A percentile compares a stretch with the other conserved stretches of the same genome.
Evolutionary conservation across 2,888 invertebrate genomes (phyloP).

Genomic region (Gerris lacustris): DNA sequence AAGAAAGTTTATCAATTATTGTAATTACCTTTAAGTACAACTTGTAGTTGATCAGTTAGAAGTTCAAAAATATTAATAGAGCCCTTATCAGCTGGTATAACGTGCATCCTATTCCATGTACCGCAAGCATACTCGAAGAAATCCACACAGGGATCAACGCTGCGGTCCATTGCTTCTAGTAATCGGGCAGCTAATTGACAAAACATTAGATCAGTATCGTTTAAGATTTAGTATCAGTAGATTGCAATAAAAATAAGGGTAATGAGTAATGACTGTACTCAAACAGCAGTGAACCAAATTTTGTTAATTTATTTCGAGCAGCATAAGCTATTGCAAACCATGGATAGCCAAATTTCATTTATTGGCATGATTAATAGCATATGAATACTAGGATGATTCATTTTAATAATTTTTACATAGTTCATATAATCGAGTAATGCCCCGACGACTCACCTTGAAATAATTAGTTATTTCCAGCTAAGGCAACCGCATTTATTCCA

Average conservation of each 20-base stretch:
- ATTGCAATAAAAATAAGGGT: neutral
- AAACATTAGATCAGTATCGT: neutral
- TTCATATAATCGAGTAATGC: too few relatives aligned
- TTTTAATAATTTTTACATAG: too few relatives aligned
- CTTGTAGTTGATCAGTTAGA: slow-evolving; percentile 67
- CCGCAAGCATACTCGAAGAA: slow-evolving; percentile 82
- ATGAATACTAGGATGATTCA: too few relatives aligned
- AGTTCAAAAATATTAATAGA: slow-evolving; percentile 78
- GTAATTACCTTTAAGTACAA: slow-evolving; percentile 53
- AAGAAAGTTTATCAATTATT: too few relatives aligned
- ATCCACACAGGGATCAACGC: slow-evolving; percentile 65
- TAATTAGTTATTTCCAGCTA: too few relatives aligned
- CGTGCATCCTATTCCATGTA: slow-evolving; percentile 72
- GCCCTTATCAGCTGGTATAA: slow-evolving; percentile 72
- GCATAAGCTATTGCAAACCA: too few relatives aligned
- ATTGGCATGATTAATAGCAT: too few relatives aligned
- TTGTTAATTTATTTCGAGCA: too few relatives aligned
- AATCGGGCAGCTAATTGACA: slow-evolving; percentile 55
- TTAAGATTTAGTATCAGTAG: neutral
- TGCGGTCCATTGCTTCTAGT: slow-evolving; percentile 64
- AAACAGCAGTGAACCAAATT: neutral
- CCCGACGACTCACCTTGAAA: too few relatives aligned
- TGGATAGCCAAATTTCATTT: too few relatives aligned
- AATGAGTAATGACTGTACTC: neutral
- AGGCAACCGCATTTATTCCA: too few relatives aligned